Conservation (phyloP, 1,140 invertebrate species). For the Polypedilum vanderplanki region DNA sequence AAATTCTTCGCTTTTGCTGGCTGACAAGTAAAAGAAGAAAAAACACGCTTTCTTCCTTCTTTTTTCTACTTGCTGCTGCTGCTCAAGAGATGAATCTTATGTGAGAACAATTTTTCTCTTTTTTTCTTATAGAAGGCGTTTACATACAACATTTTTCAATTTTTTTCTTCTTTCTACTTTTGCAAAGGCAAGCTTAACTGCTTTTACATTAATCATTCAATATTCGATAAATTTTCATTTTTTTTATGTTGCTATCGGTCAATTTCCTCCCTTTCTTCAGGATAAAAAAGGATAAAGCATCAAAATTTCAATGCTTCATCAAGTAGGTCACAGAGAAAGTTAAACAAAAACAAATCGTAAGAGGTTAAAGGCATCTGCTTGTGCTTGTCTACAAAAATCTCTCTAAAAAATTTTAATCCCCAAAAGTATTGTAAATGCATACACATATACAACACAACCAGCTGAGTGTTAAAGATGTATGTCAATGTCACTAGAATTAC, state of each 20-base stretch:
- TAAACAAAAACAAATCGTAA: not conserved
- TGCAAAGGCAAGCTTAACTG: not conserved
- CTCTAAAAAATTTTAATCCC: not conserved
- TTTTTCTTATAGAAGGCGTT: not conserved
- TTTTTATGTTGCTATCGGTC: not conserved
- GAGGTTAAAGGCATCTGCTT: not conserved
- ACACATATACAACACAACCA: too few relatives aligned
- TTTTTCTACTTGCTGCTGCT: not conserved
- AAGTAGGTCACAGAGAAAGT: not conserved
- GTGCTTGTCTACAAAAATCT: not conserved
- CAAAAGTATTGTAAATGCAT: slow-evolving; percentile 18
- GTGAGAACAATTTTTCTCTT: not conserved
- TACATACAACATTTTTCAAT: slow-evolving; percentile 14
- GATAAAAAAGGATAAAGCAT: not conserved
- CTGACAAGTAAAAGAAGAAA: not conserved
- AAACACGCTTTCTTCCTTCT: not conserved
- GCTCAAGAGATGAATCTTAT: slow-evolving; percentile 11
- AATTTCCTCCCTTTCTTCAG: not conserved
- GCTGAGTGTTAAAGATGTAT: not conserved
- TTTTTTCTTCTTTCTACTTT: not conserved
- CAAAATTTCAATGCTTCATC: not conserved
- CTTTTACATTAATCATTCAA: not conserved
- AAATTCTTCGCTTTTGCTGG: not conserved
- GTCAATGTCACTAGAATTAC: slow-evolving; percentile 8
- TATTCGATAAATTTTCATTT: not conserved